A percentile compares a stretch with the other conserved stretches of the same genome.
Conservation (phyloP, 2,888 invertebrate species). For the Pyrrhia umbra region DNA sequence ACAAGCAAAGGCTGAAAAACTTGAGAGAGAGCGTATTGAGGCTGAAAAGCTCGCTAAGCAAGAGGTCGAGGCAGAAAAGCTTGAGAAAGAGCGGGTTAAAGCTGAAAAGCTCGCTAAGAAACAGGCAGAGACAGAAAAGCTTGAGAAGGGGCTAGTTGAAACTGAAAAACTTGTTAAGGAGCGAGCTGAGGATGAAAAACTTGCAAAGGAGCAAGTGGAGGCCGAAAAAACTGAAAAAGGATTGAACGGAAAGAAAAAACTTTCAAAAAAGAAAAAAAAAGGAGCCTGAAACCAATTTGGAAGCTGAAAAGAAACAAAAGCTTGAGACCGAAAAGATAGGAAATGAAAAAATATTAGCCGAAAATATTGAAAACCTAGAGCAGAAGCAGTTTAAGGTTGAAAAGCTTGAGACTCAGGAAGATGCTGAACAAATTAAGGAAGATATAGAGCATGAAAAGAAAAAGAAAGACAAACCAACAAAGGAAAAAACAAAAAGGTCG, state of each 20-base stretch:
- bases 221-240: constrained; percentile 7
- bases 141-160: neutral
- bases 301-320: constrained; percentile 41
- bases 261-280: neutral
- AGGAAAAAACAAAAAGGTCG: neutral
- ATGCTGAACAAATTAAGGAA: neutral
- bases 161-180: neutral
- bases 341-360: neutral
- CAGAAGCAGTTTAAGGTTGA: neutral
- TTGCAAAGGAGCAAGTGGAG: neutral
- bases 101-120: too few relatives aligned
- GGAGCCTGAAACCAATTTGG: constrained; percentile 18
- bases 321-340: constrained; percentile 15
- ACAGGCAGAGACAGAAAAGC: too few relatives aligned
- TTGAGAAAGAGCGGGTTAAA: too few relatives aligned
- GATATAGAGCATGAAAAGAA: constrained; percentile 14
- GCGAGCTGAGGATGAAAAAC: neutral
- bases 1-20: too few relatives aligned
- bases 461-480: neutral
- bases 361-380: neutral
- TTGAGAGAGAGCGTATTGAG: too few relatives aligned
- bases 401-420: neutral
- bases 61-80: too few relatives aligned
- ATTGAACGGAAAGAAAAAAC: neutral
- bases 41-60: too few relatives aligned